A percentile compares a stretch with the other conserved stretches of the same genome.
phyloP scores from a whole-genome alignment of 2,113 vertebrate species.

The Chaenogobius annularis region DNA sequence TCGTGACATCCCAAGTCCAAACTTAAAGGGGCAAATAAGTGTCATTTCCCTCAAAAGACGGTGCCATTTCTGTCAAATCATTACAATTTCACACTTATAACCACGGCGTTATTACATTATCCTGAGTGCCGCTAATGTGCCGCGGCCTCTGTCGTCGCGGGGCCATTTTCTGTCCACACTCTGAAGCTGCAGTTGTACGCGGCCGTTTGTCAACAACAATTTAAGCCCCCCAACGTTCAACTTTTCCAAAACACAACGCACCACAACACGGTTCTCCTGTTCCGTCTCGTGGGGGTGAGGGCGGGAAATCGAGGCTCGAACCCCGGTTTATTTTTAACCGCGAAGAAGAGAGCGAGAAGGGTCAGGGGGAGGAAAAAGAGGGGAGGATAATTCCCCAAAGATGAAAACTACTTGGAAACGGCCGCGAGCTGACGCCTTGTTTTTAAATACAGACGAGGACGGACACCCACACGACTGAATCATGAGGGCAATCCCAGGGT shows the following conservation, averaged over 20 bases:
- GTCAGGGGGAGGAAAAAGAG: neutral
- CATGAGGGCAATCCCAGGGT: neutral
- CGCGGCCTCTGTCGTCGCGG: slow-evolving; percentile 12
- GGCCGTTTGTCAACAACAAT: slow-evolving; percentile 44
- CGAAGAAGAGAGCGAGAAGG: slow-evolving; percentile 32
- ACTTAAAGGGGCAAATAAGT: too few relatives aligned
- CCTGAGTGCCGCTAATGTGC: neutral
- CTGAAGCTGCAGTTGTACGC: slow-evolving; percentile 40
- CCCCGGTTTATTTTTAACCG: slow-evolving; percentile 30
- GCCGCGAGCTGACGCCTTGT: neutral
- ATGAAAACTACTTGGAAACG: slow-evolving; percentile 4
- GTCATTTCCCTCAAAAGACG: neutral
- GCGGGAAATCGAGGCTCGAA: slow-evolving; percentile 6
- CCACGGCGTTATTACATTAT: neutral
- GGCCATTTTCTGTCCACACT: slow-evolving; percentile 16
- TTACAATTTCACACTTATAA: neutral
- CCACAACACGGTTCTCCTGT: slow-evolving; percentile 16
- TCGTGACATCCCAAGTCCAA: too few relatives aligned
- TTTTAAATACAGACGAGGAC: slow-evolving; percentile 1
- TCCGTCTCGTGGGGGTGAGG: slow-evolving; percentile 18
- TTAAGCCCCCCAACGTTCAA: slow-evolving; percentile 35
- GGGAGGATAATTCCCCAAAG: slow-evolving; percentile 1
- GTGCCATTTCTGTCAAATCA: too few relatives aligned
- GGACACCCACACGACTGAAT: slow-evolving; percentile 4
- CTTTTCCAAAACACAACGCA: slow-evolving; percentile 35